Base-by-base conservation (phyloP, 2,797 vertebrate genomes). In the Trichosurus vulpecula region DNA sequence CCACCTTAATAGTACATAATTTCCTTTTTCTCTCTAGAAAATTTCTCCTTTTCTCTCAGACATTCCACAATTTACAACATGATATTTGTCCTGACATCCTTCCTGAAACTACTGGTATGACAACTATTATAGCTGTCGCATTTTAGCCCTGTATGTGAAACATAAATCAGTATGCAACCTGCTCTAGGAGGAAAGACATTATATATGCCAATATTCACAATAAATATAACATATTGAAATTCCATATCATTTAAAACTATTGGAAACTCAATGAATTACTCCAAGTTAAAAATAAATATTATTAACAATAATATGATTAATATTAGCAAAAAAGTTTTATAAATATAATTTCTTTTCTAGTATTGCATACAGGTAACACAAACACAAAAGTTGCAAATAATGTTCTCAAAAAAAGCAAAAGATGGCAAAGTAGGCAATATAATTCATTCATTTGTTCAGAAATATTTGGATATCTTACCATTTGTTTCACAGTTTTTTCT, bases 61-160 rank as follows among this genome's bases (percentile, higher is more conserved):
- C 3, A 10, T 92, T 16, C 9, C 30, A 90, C 9, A 92, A 92
- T 74, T 94, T 90, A 92, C 1, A 91, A 22, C 8, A 47, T 81
- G 92, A 74, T 90, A 9, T 58, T 96, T 4, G 52, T 35, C 27
- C 92, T 94, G 27, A 91, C 94, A 90, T 0, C 30, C 19, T 94
- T 35, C 35, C 3, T 91, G 90, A 93, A 74, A n/a, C 94, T 31
- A 90, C 3, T 94, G 55, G 2, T n/a, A 93, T 35, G 16, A 74
- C 53, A 74, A 25, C 91, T 91, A 92, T 47, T 0, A 19, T 94
- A 89, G 90, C 10, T 91, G 54, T 2, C 90, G 61, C 41, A 94
- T 95, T 93, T 74, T 53, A 19, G 57, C 6, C 95, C 2, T 92
- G 93, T 52, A 94, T 47, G 55, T 91, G 4, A 93, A 95, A 61